Evolutionary conservation across 2,888 invertebrate species (phyloP), one percentile per base, ranked within the genome.

Genomic region (Watsonalla binaria): DNA sequence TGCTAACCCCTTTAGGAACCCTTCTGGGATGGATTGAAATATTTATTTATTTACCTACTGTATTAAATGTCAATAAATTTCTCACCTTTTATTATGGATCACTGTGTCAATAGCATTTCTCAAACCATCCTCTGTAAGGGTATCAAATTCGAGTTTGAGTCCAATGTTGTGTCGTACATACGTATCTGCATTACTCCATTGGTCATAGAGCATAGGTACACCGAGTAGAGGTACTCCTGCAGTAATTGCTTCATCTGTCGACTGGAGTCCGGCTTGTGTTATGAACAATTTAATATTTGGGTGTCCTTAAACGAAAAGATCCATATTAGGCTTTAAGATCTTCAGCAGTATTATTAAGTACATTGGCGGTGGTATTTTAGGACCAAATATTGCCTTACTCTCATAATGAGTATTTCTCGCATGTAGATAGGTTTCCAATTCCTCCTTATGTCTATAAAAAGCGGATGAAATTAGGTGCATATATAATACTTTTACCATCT

Each of bases 241-340:
- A 11, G 70, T 72, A 4, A 89, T 73, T 2, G 87, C 78, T 64
- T 90, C 89, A 51, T 88, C 84, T 2, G 83, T 74, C 0, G 87
- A 86, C 55, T 87, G 86, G 1, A 85, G 59, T 6, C 88, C 87
- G 53, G 82, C 85, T 78, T 89, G 88, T 0, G 83, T 85, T 35
- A 90, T 77, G 55, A 90, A 90, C 0, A 86, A 54, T 54, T 86
- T 89, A 4, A 90, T 53, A 15, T 87, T 90, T 8, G 82, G 79
- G 60, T 91, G 90, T 5, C 63, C 80, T 80, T 54, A 24, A 69
- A 63, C 33, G 24, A 24, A 24, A 24, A 24, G 24, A 24, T 24
- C 24, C 24, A 24, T 24, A 24, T 24, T 24, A 24, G 24, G 24
- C 4, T 1, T 4, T 24, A 24, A 24, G 24, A 4, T 2, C 24